Conservation (phyloP, 2,113 vertebrate species). For the Psittacus erithacus region DNA sequence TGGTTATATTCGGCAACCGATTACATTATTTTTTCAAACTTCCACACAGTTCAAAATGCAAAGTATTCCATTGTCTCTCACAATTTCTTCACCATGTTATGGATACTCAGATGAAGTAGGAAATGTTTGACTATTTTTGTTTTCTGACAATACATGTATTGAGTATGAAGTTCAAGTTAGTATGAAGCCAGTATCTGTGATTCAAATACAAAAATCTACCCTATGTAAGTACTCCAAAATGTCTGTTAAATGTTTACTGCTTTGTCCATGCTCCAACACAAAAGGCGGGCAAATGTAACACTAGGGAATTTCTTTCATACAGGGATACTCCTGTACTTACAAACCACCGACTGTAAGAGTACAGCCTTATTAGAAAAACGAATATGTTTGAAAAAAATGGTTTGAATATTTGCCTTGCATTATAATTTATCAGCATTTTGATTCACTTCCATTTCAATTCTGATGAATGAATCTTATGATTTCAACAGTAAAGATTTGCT, state of each 20-base stretch:
- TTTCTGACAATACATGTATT: background rate
- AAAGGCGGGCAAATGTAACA: background rate
- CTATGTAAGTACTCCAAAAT: background rate
- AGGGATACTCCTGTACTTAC: background rate
- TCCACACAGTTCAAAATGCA: background rate
- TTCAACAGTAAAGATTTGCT: conserved; percentile 39
- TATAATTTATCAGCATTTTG: conserved; percentile 21
- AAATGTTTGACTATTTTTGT: background rate
- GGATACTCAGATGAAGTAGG: background rate
- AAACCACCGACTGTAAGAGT: background rate
- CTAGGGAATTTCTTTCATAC: background rate
- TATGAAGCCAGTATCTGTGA: background rate
- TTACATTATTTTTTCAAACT: background rate
- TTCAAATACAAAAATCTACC: background rate
- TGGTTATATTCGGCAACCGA: background rate
- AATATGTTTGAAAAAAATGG: background rate
- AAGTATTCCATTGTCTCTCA: background rate
- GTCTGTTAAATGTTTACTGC: background rate
- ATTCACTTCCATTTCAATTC: background rate
- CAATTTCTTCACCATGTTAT: background rate
- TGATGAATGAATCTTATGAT: background rate
- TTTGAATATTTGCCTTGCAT: background rate
- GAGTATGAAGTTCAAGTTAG: background rate
- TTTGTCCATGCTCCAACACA: background rate
- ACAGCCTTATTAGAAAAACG: background rate